Base-by-base conservation (phyloP, 2,888 invertebrate species). In the Leptogaster cylindrica region DNA sequence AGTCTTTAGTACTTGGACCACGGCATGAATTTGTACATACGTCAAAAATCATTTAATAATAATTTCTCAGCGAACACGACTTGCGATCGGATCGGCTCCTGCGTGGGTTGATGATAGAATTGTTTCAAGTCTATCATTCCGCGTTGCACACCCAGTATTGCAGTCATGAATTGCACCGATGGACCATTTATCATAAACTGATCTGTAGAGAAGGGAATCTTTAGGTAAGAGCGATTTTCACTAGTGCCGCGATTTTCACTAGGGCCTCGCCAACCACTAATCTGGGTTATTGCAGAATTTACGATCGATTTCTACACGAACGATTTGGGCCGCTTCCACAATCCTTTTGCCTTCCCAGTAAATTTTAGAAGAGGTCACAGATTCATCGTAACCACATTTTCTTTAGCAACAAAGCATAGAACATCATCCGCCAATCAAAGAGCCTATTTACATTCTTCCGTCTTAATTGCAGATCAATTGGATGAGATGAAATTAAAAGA, bases 281-380 rank as follows among this genome's bases (percentile, higher is more conserved):
- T 20, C 55, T 55, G 23, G 55, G 55, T 55, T 55, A 55, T 33
- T 55, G 36, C 36, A 23, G 25, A 55, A 55, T 55, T 55, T 55
- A 55, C 31, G 39, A 36, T 39, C 55, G 55, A 55, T 55, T 55
- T 55, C 55, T 55, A 55, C n/a, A n/a, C n/a, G n/a, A n/a, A n/a
- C n/a, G n/a, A n/a, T n/a, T n/a, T n/a, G n/a, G n/a, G n/a, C n/a
- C n/a, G n/a, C n/a, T n/a, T n/a, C n/a, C n/a, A n/a, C n/a, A n/a
- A n/a, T n/a, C n/a, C n/a, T n/a, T n/a, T n/a, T n/a, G n/a, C n/a
- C n/a, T n/a, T n/a, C n/a, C n/a, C n/a, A n/a, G n/a, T n/a, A n/a
- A n/a, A n/a, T n/a, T n/a, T n/a, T n/a, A n/a, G n/a, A n/a, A n/a
- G n/a, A n/a, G n/a, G n/a, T n/a, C n/a, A n/a, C n/a, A n/a, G n/a